These are phyloP conservation scores for Drosophila histrio DNA, from an alignment of 2,888 invertebrate species.

Conservation along the genomic window DNA sequence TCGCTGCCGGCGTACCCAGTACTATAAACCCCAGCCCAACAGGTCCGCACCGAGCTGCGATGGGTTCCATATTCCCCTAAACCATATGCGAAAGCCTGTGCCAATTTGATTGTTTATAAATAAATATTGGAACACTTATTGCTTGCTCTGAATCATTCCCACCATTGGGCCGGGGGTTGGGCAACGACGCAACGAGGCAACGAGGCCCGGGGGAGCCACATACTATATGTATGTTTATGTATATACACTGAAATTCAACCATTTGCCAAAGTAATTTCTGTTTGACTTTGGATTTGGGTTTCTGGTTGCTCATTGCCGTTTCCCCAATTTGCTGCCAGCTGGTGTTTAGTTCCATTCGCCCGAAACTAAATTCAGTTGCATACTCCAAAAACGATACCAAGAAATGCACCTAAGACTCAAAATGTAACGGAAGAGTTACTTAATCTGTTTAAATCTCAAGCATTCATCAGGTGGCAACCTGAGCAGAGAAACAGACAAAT, in stretches of 20 bases:
- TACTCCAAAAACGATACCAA: constrained; percentile 12
- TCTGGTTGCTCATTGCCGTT: neutral
- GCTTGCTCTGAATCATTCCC: constrained; percentile 13
- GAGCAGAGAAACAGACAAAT: neutral
- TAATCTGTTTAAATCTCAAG: neutral
- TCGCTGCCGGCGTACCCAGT: constrained; percentile 23
- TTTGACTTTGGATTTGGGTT: constrained; percentile 1
- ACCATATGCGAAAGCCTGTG: constrained; percentile 16
- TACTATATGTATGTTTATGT: neutral
- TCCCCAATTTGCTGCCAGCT: neutral
- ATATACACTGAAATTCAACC: neutral
- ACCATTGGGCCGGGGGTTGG: neutral
- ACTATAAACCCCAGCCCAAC: constrained; percentile 6
- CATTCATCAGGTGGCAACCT: constrained; percentile 1
- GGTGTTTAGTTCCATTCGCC: constrained; percentile 32
- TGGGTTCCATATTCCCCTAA: constrained; percentile 5
- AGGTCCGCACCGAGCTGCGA: constrained; percentile 5
- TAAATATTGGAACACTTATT: constrained; percentile 22
- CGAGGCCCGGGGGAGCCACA: constrained; percentile 26
- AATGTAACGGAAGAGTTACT: constrained; percentile 1
- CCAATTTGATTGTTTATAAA: constrained; percentile 24
- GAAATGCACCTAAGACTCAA: constrained; percentile 11
- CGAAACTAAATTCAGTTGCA: constrained; percentile 20
- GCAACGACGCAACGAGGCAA: neutral
- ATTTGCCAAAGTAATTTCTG: constrained; percentile 5